phyloP scores from a whole-genome alignment of 1,140 invertebrate genomes.

The Rhopalosiphum maidis region DNA sequence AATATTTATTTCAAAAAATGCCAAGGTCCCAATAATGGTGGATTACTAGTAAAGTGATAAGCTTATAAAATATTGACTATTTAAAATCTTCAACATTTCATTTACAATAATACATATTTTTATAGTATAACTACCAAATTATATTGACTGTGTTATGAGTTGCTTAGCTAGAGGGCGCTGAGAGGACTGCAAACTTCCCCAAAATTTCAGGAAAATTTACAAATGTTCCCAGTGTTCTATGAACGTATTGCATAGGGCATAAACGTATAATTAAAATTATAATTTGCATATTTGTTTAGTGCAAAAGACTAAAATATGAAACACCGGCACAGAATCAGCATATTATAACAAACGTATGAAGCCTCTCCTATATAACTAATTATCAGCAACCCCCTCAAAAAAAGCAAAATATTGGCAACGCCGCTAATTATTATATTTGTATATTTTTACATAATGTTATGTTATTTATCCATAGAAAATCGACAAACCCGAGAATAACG shows the following conservation, averaged over 20 bases:
- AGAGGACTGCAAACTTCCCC: background rate
- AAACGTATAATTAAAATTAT: background rate
- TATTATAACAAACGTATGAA: no score
- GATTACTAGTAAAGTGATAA: no score
- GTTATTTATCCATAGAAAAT: background rate
- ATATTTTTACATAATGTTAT: background rate
- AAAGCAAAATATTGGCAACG: background rate
- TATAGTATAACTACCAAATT: background rate
- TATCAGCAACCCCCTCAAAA: background rate
- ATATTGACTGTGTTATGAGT: background rate
- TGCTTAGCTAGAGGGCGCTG: no score
- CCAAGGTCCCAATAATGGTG: no score
- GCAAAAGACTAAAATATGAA: background rate
- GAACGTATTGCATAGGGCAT: background rate
- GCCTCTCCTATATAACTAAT: no score
- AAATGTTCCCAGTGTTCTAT: background rate
- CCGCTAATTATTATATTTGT: background rate
- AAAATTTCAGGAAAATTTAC: background rate
- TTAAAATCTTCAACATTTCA: background rate
- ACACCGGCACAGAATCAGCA: background rate
- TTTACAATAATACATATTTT: background rate
- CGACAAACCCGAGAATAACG: background rate
- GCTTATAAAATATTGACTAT: background rate
- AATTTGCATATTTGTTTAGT: background rate
- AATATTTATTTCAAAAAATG: no score